phyloP scores from a whole-genome alignment of 2,113 vertebrate species.

The Oncorhynchus gorbuscha region DNA sequence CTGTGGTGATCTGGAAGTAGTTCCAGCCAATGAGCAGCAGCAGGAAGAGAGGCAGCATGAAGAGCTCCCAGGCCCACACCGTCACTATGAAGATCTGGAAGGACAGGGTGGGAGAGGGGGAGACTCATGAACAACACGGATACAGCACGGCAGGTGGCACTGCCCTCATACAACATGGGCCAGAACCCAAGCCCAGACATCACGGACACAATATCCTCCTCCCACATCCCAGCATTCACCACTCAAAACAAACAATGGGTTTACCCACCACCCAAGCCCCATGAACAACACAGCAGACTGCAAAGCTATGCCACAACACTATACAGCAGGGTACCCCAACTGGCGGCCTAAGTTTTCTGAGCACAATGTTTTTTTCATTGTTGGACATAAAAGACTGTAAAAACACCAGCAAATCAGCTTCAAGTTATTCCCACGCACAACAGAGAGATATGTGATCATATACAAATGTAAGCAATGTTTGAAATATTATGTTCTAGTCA shows the following conservation, averaged over 20 bases:
- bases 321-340: constrained; percentile 16
- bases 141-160: neutral
- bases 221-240: constrained; percentile 46
- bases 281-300: constrained; percentile 21
- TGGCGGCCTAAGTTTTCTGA: no score
- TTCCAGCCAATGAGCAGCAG: constrained; percentile 87
- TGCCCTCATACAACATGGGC: neutral
- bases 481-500: no score
- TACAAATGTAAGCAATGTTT: no score
- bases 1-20: constrained; percentile 78
- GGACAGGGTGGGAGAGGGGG: constrained; percentile 14
- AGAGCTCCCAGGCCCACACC: constrained; percentile 91
- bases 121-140: neutral
- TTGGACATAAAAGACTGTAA: neutral
- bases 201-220: neutral
- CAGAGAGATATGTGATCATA: no score
- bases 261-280: constrained; percentile 49
- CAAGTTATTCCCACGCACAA: no score
- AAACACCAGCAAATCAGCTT: no score
- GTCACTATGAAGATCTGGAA: constrained; percentile 88
- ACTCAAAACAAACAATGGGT: constrained; percentile 48
- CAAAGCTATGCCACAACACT: constrained; percentile 45
- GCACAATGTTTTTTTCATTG: constrained; percentile 8
- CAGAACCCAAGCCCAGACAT: neutral
- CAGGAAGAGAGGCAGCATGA: constrained; percentile 92